A percentile compares a stretch with the other conserved stretches of the same genome.
Evolutionary conservation across 2,888 invertebrate species (phyloP).

Genomic region (Drosophila borealis): DNA sequence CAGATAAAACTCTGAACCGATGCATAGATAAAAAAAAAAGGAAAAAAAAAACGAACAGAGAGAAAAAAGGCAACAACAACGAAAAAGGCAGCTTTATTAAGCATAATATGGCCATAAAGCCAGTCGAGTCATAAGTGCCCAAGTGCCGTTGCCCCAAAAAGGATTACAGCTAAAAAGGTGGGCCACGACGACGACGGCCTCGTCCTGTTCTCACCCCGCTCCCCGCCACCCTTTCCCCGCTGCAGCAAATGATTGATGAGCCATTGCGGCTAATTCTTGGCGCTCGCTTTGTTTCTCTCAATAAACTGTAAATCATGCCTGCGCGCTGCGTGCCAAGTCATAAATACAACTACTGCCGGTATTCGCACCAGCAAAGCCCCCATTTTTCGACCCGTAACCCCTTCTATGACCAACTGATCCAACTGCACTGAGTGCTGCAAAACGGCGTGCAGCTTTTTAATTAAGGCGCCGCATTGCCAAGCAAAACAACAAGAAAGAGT

Average conservation of each 20-base stretch:
- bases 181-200: constrained; percentile 1
- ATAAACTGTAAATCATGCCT: constrained; percentile 76
- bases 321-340: constrained; percentile 76
- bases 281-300: constrained; percentile 73
- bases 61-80: constrained; percentile 23
- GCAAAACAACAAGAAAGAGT: constrained; percentile 14
- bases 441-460: constrained; percentile 73
- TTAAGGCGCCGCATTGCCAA: constrained; percentile 64
- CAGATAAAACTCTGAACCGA: constrained; percentile 68
- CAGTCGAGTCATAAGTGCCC: constrained; percentile 58
- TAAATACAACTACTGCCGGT: constrained; percentile 64
- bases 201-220: not conserved
- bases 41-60: constrained; percentile 17
- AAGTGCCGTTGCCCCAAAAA: constrained; percentile 33
- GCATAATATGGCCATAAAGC: constrained; percentile 78
- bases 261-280: constrained; percentile 78
- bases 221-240: not conserved
- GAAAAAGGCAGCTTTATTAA: constrained; percentile 69
- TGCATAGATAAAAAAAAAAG: constrained; percentile 55
- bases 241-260: constrained; percentile 67
- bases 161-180: constrained; percentile 55
- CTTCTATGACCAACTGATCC: constrained; percentile 19
- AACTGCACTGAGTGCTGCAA: constrained; percentile 38
- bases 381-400: not conserved
- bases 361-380: constrained; percentile 27